Percentiles rank a stretch among this genome's conserved stretches.
Conservation (phyloP, 1,140 invertebrate species). For the Drosophila pseudoobscura region DNA sequence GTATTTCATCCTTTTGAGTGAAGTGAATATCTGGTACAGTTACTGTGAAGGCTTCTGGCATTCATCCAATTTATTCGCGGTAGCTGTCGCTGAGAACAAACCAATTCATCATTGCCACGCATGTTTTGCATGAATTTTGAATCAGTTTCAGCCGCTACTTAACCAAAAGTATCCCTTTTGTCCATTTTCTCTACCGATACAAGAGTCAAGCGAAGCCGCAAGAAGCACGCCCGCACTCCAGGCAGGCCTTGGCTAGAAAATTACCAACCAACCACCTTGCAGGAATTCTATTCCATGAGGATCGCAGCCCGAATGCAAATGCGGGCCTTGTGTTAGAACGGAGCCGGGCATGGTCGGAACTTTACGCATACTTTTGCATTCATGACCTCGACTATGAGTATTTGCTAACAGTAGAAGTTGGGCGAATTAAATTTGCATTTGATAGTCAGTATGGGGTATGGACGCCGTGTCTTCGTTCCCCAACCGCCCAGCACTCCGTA, state of each 20-base stretch:
- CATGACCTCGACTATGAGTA: conserved; percentile 18
- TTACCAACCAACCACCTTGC: not conserved
- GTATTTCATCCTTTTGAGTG: not conserved
- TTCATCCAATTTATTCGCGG: too few relatives aligned
- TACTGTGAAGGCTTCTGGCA: not conserved
- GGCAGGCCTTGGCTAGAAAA: too few relatives aligned
- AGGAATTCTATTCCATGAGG: conserved; percentile 1
- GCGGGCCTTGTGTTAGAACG: not conserved
- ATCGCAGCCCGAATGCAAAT: not conserved
- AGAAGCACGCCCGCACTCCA: not conserved
- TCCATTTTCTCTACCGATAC: not conserved
- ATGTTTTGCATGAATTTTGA: too few relatives aligned
- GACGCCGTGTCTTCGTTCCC: too few relatives aligned
- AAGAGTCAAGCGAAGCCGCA: not conserved
- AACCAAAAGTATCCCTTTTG: too few relatives aligned
- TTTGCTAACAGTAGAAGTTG: not conserved
- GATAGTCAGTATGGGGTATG: too few relatives aligned
- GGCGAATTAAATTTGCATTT: too few relatives aligned
- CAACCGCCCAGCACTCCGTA: not conserved
- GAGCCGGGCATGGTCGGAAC: conserved; percentile 4
- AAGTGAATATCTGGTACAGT: too few relatives aligned
- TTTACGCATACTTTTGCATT: conserved; percentile 51
- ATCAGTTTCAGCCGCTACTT: too few relatives aligned
- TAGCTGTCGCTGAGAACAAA: too few relatives aligned
- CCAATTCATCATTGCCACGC: too few relatives aligned